Evolutionary conservation across 2,888 invertebrate genomes (phyloP).

Genomic region (Augochlorella aurata): DNA sequence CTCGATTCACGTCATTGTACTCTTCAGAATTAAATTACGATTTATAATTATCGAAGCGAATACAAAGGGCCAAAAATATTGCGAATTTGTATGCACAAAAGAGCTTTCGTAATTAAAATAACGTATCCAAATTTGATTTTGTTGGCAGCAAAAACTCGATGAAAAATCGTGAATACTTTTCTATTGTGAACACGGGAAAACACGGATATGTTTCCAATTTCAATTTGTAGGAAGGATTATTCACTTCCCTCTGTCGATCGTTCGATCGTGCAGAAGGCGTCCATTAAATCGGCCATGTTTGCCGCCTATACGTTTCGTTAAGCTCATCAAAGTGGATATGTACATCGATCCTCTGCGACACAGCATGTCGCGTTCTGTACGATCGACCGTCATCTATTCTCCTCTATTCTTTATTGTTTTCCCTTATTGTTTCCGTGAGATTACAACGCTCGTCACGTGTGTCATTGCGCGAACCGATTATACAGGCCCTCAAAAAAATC

Average conservation of each 20-base stretch:
- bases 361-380: constrained; percentile 36
- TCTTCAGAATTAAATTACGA: constrained; percentile 21
- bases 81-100: not conserved
- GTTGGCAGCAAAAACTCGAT: not conserved
- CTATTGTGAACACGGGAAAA: not conserved
- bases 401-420: constrained; percentile 13
- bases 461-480: not conserved
- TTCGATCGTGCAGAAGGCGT: constrained; percentile 55
- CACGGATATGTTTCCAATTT: constrained; percentile 23
- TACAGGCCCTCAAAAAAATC: not conserved
- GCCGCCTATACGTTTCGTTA: constrained; percentile 49
- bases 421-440: constrained; percentile 25
- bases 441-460: constrained; percentile 8
- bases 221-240: constrained; percentile 60
- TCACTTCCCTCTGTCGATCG: constrained; percentile 19
- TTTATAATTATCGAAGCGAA: constrained; percentile 2
- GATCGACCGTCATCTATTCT: constrained; percentile 43
- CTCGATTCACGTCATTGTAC: constrained; percentile 12
- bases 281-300: constrained; percentile 34
- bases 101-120: not conserved
- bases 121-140: not conserved
- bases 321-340: constrained; percentile 61
- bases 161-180: not conserved
- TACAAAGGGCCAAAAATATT: not conserved
- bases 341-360: constrained; percentile 47